Conservation (phyloP, 2,113 vertebrate species). For the Arizona elegans region DNA sequence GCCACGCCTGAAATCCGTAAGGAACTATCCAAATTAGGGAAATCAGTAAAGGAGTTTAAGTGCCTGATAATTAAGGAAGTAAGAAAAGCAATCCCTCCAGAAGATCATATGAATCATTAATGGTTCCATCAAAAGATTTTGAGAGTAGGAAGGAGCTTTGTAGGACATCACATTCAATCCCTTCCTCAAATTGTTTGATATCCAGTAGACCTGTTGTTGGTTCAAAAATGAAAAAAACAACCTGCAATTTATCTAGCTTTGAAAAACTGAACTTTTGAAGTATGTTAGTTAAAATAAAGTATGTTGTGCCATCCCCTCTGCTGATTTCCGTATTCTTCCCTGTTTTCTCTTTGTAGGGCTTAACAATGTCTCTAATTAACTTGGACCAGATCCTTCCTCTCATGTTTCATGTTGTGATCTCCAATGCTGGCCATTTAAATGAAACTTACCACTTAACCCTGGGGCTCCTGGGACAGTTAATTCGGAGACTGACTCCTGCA, state of each 20-base stretch:
- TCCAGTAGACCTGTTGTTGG: background rate
- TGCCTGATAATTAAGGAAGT: background rate
- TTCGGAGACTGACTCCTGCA: constrained; percentile 80
- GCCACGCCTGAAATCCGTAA: constrained; percentile 86
- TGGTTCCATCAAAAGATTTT: background rate
- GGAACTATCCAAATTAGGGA: constrained; percentile 9
- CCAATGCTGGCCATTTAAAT: constrained; percentile 92
- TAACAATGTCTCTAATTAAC: constrained; percentile 76
- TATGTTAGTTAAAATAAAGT: background rate
- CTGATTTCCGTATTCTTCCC: background rate
- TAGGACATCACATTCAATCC: background rate
- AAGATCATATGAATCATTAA: background rate
- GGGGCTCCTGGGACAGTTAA: constrained; percentile 91
- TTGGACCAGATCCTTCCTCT: constrained; percentile 88
- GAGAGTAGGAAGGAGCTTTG: background rate
- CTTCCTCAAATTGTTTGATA: background rate
- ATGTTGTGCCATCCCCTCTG: rapidly evolving
- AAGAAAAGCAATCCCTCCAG: background rate
- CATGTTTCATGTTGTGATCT: constrained; percentile 92
- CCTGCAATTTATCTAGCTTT: background rate
- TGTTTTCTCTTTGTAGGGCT: constrained; percentile 67
- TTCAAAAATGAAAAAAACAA: background rate
- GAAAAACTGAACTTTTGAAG: background rate
- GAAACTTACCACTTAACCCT: constrained; percentile 94
- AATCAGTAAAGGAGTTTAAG: too few relatives aligned